These are phyloP conservation scores for Listronotus bonariensis DNA, from an alignment of 1,140 invertebrate species.

Conservation along the genomic window DNA sequence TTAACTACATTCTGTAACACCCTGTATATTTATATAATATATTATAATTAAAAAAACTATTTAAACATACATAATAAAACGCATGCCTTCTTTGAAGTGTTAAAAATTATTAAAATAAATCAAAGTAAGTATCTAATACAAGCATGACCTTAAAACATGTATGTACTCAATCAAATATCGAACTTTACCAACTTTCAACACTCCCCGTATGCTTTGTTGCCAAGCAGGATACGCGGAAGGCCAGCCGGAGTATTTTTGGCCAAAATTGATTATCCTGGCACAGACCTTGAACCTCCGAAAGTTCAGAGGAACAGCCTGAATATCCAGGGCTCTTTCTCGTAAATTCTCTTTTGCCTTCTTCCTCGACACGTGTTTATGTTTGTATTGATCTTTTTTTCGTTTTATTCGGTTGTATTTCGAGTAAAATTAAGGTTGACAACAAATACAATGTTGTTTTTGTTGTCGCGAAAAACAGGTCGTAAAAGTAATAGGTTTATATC, in stretches of 20 bases:
- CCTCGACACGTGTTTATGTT: conserved; percentile 17
- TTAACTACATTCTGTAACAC: too few species aligned
- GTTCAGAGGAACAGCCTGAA: conserved; percentile 9
- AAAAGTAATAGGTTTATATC: too few species aligned
- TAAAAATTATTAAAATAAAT: too few species aligned
- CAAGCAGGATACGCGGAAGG: conserved; percentile 17
- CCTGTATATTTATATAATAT: too few species aligned
- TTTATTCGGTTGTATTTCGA: not conserved
- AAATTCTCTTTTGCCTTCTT: conserved; percentile 8
- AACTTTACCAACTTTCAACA: conserved; percentile 1
- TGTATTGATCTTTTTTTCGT: conserved; percentile 18
- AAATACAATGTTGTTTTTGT: not conserved
- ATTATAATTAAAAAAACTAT: too few species aligned
- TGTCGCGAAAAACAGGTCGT: too few species aligned
- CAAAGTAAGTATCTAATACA: too few species aligned
- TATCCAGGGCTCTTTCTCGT: conserved; percentile 26
- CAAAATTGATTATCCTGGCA: conserved; percentile 31
- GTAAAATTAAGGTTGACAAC: not conserved
- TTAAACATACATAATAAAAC: too few species aligned
- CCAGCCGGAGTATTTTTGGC: conserved; percentile 26
- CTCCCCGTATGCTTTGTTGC: conserved; percentile 13
- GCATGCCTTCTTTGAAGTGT: too few species aligned
- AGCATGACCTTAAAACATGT: too few species aligned
- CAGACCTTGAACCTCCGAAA: conserved; percentile 30
- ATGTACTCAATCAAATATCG: not conserved